Base-by-base conservation (phyloP, 2,888 invertebrate genomes). In the Tetragonula carbonaria region DNA sequence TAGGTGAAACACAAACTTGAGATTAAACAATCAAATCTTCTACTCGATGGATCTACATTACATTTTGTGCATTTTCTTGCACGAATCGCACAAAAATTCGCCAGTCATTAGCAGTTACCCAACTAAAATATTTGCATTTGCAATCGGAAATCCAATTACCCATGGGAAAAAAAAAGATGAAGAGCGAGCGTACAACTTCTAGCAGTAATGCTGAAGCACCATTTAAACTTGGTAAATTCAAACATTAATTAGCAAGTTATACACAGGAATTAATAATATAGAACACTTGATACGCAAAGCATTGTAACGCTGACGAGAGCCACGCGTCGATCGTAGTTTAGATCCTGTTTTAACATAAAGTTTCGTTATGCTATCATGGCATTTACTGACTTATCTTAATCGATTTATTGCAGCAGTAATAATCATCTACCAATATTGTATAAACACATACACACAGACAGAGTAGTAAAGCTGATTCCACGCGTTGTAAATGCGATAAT, bases 281-380 rank as follows among this genome's bases (percentile, higher is more conserved):
- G 53, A 50, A 59, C 28, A 65, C n/a, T n/a, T 33, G 66, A 74
- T 55, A 70, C 8, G 50, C 33, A 66, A 33, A n/a, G 71, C 66
- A 63, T 28, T 33, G n/a, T 33, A 62, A 72, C 59, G 59, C n/a
- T 74, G 71, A 74, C 51, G 74, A 74, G 72, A 78, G 55, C 66
- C 62, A 55, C 68, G 28, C 72, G 72, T 75, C 63, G 78, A 78
- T 66, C 55, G 23, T 51, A 74, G 75, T 74, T 75, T 57, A 67
- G 71, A 78, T 74, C 70, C 72, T 63, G 62, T 51, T 75, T 71
- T 68, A 71, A 50, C 74, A 45, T 50, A 62, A 82, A 85, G 73
- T 85, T 82, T 50, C 68, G 16, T 5, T 53, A 53, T 4, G 23
- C 38, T 57, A 74, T 53, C 62, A 33, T 23, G 59, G 70, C 45